Base-by-base conservation (phyloP, 1,140 invertebrate genomes). In the Gonioctena quinquepunctata region DNA sequence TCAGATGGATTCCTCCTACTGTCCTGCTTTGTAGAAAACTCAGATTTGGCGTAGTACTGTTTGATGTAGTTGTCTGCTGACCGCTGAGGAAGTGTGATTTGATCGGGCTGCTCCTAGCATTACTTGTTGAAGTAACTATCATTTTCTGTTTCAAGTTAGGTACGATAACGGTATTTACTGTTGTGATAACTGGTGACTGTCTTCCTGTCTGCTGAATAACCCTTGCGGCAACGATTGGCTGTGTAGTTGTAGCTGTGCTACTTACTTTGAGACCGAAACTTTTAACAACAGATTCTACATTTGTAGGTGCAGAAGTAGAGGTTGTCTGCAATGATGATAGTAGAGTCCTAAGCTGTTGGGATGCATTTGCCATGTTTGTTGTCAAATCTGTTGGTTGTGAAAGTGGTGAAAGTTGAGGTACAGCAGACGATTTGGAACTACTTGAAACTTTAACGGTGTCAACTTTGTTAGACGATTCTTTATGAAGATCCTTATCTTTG, bases 301-400 rank as follows among this genome's bases (percentile, higher is more conserved):
- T 79, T 18, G 79, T 79, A 16, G 76, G 78, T 6, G 77, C 71
- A 1, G 75, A 79, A 2, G 76, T 76, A 3, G 81, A 80, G 49
- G 77, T 79, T 23, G 84, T 78, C 25, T 88, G 85, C 3, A 88
- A 78, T 2, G 89, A 89, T 8, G 88, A 89, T 73, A 90, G 86
- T 52, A 90, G 86, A 2, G 86, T 89, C 11, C 89, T 80, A 42
- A 91, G 70, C 74, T 91, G 90, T 78, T 91, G 89, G 1, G 89
- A 90, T 0, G 88, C 90, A 75, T 89, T 91, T 0, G 87, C 89
- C 73, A 91, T 90, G 66, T 91, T 91, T 1, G 89, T 89, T 3
- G 89, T 90, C 13, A 92, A 81, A 73, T 92, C 90, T 0, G 89
- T 87, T 0, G 90, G 90, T 79, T 91, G 90, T 0, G 90, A 91